Conservation (phyloP, 2,888 invertebrate species). For the Metopia argyrocephala region DNA sequence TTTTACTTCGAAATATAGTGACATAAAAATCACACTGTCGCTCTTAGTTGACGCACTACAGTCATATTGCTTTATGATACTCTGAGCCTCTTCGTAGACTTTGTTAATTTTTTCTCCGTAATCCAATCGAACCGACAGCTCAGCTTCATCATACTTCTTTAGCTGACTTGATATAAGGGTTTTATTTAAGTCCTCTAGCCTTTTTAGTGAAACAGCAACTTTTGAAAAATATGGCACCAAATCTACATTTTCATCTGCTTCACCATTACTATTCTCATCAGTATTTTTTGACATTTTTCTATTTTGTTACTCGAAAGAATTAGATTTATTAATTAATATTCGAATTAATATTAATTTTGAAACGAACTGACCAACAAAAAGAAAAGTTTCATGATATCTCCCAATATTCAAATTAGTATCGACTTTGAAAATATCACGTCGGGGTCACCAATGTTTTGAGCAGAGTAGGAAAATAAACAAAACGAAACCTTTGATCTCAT, state of each 20-base stretch:
- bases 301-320: too few species aligned
- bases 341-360: too few species aligned
- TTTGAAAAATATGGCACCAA: neutral
- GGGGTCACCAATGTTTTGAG: too few species aligned
- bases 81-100: neutral
- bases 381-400: too few species aligned
- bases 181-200: neutral
- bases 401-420: too few species aligned
- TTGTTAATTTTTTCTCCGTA: neutral
- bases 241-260: neutral
- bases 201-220: neutral
- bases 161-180: neutral
- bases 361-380: too few species aligned
- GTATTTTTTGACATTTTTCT: neutral
- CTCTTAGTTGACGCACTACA: too few species aligned
- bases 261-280: too few species aligned
- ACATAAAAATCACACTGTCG: neutral
- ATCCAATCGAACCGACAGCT: conserved; percentile 1
- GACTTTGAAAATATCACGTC: too few species aligned
- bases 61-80: neutral
- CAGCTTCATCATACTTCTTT: conserved; percentile 13
- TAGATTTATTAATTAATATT: too few species aligned
- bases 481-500: too few species aligned
- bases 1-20: neutral
- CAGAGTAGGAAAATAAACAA: too few species aligned